phyloP scores from a whole-genome alignment of 2,888 invertebrate species.

The Dendrolimus pini region DNA sequence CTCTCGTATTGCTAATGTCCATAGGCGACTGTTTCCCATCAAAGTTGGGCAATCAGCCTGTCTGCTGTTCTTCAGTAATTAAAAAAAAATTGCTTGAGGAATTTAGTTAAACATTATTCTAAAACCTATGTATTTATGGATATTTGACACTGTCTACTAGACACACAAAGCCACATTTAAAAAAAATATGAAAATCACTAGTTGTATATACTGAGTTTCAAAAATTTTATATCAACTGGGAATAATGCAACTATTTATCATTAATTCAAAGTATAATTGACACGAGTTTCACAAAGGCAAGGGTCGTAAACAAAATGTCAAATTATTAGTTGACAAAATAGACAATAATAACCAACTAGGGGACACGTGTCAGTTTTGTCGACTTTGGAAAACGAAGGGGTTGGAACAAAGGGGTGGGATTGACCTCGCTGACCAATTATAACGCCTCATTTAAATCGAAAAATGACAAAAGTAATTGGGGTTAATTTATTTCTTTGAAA shows the following conservation, averaged over 20 bases:
- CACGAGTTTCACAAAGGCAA: background rate
- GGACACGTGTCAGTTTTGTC: conserved; percentile 27
- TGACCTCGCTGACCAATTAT: conserved; percentile 9
- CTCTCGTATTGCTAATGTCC: too few species aligned
- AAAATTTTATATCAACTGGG: background rate
- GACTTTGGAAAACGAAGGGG: conserved; percentile 10
- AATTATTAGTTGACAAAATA: background rate
- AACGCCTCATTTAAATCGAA: background rate
- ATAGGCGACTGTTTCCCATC: too few species aligned
- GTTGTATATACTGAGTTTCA: too few species aligned
- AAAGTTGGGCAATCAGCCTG: too few species aligned
- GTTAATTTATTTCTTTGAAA: background rate
- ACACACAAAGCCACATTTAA: too few species aligned
- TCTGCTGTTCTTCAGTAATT: too few species aligned
- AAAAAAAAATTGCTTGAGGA: too few species aligned
- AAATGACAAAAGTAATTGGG: background rate
- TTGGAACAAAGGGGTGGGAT: conserved; percentile 7
- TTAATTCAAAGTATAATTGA: background rate
- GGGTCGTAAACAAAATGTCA: background rate
- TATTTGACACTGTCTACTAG: too few species aligned
- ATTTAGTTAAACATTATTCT: too few species aligned
- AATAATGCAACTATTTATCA: background rate
- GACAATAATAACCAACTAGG: conserved; percentile 22
- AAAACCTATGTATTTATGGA: too few species aligned
- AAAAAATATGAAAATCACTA: too few species aligned